Evolutionary conservation across 1,140 invertebrate species (phyloP).

Genomic region (Heliconius nattereri): DNA sequence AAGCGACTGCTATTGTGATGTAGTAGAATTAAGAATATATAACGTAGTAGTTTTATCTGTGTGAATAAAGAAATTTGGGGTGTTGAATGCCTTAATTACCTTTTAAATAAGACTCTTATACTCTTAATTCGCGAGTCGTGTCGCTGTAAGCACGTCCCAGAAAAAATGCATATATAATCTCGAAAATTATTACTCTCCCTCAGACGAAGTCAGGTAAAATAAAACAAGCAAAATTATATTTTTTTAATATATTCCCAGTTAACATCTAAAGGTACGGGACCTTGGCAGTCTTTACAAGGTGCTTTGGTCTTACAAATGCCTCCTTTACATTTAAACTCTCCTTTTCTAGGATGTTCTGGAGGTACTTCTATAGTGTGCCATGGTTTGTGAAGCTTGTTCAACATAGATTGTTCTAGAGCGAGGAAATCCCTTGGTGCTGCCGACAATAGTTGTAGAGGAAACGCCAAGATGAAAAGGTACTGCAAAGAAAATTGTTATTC

Average conservation of each 20-base stretch:
- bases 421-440: constrained; percentile 36
- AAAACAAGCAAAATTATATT: neutral
- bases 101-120: too few relatives aligned
- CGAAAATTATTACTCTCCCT: neutral
- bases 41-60: neutral
- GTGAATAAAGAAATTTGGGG: neutral
- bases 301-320: constrained; percentile 42
- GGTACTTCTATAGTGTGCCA: constrained; percentile 45
- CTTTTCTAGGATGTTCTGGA: constrained; percentile 50
- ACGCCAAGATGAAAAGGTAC: constrained; percentile 20
- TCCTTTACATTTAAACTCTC: constrained; percentile 49
- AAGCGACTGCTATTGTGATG: neutral
- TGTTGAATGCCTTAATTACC: too few relatives aligned
- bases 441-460: constrained; percentile 9
- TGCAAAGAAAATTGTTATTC: constrained; percentile 17
- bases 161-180: neutral
- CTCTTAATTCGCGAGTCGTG: too few relatives aligned
- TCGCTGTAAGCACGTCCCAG: too few relatives aligned
- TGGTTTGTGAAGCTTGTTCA: constrained; percentile 51
- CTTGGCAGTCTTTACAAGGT: constrained; percentile 47
- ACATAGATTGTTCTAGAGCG: constrained; percentile 47
- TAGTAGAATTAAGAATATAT: too few relatives aligned
- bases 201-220: neutral
- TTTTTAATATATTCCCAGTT: constrained; percentile 39
- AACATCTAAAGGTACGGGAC: constrained; percentile 41